These are phyloP conservation scores for Drosophila nr. medialis DNA, from an alignment of 2,888 invertebrate genomes.

Conservation along the genomic window DNA sequence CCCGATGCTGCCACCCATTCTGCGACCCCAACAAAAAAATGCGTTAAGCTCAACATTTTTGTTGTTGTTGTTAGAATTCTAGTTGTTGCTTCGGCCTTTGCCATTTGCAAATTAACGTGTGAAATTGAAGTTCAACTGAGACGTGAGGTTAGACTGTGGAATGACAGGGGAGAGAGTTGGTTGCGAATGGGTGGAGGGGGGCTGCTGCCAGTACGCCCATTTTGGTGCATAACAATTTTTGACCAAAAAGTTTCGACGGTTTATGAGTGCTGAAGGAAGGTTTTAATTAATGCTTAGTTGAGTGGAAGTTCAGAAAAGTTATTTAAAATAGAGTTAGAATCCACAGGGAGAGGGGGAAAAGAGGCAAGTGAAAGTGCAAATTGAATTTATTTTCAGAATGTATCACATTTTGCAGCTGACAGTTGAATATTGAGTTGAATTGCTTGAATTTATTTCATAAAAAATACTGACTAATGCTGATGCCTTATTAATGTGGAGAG, in stretches of 20 bases:
- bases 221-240: constrained; percentile 35
- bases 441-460: not conserved
- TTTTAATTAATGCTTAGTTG: constrained; percentile 63
- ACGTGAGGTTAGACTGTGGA: constrained; percentile 5
- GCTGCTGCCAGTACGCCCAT: not conserved
- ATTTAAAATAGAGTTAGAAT: constrained; percentile 14
- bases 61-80: constrained; percentile 9
- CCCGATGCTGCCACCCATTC: not conserved
- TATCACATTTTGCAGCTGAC: not conserved
- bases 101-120: constrained; percentile 70
- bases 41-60: constrained; percentile 34
- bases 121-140: constrained; percentile 52
- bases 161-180: not conserved
- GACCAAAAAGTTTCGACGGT: constrained; percentile 38
- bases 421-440: not conserved
- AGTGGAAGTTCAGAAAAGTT: constrained; percentile 40
- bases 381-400: not conserved
- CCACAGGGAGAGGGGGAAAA: not conserved
- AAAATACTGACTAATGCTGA: not conserved
- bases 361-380: not conserved
- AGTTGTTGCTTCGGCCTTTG: constrained; percentile 29
- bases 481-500: not conserved
- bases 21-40: constrained; percentile 15
- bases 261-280: constrained; percentile 46
- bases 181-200: not conserved